These are phyloP conservation scores for Tethya wilhelma DNA, from an alignment of 37 sponge, comb jelly and placozoan genomes.

Conservation along the genomic window DNA sequence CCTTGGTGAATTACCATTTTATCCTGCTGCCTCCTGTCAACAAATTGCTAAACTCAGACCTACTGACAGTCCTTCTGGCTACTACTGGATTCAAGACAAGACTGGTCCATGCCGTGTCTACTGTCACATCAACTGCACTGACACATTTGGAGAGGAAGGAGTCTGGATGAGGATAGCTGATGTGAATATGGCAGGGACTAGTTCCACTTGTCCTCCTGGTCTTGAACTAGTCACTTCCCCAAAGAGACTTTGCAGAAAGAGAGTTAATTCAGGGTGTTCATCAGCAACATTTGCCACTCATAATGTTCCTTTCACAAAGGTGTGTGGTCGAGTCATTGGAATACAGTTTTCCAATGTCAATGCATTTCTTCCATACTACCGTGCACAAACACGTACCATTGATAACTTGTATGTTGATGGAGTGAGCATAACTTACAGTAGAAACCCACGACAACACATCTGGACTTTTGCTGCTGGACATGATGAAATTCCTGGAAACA, in stretches of 20 bases:
- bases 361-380: constrained; percentile 25
- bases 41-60: too few species aligned
- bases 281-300: constrained; percentile 21
- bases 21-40: too few species aligned
- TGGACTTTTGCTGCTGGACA: too few species aligned
- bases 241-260: constrained; percentile 11
- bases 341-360: constrained; percentile 11
- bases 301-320: constrained; percentile 17
- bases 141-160: neutral
- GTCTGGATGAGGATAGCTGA: constrained; percentile 40
- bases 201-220: constrained; percentile 21
- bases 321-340: constrained; percentile 42
- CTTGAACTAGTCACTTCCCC: constrained; percentile 18
- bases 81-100: constrained; percentile 26
- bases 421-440: too few species aligned
- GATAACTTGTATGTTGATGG: constrained; percentile 14
- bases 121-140: constrained; percentile 23
- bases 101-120: constrained; percentile 16
- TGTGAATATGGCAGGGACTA: constrained; percentile 30
- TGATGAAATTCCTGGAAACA: too few species aligned
- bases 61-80: too few species aligned
- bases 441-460: too few species aligned
- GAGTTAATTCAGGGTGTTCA: constrained; percentile 10
- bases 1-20: too few species aligned
- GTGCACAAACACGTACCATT: neutral